A percentile compares a stretch with the other conserved stretches of the same genome.
These are phyloP conservation scores for Sphenopsis melanotis DNA, from an alignment of 2,797 vertebrate species.

Conservation along the genomic window DNA sequence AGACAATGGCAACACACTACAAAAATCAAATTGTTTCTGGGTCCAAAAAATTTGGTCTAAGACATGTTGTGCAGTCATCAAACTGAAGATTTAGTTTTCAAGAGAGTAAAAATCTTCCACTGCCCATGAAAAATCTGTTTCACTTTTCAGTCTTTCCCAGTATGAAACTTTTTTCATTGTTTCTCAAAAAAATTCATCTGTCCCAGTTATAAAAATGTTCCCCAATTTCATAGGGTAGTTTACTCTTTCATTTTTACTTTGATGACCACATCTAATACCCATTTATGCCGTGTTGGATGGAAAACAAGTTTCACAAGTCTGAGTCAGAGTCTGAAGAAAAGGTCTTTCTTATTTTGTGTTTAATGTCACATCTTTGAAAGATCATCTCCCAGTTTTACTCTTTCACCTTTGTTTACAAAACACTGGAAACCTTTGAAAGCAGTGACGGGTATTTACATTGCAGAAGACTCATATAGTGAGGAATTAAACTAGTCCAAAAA, in stretches of 20 bases:
- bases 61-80: background rate
- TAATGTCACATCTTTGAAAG: background rate
- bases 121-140: background rate
- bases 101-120: background rate
- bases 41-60: background rate
- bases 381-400: background rate
- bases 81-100: background rate
- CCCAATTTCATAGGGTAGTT: accelerated
- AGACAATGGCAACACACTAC: background rate
- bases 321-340: background rate
- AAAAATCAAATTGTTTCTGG: background rate
- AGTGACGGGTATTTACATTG: background rate
- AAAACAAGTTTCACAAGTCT: background rate
- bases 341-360: background rate
- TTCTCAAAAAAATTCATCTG: background rate
- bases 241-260: background rate
- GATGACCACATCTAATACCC: background rate
- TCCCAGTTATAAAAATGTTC: background rate
- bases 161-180: background rate
- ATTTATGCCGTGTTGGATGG: background rate
- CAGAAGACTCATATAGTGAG: background rate
- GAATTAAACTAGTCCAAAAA: background rate
- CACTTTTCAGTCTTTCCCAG: background rate
- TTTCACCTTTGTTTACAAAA: background rate
- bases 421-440: background rate